Percentiles rank a stretch among this genome's conserved stretches.
Evolutionary conservation across 2,888 invertebrate genomes (phyloP).

Genomic region (Lasioglossum malachurum): DNA sequence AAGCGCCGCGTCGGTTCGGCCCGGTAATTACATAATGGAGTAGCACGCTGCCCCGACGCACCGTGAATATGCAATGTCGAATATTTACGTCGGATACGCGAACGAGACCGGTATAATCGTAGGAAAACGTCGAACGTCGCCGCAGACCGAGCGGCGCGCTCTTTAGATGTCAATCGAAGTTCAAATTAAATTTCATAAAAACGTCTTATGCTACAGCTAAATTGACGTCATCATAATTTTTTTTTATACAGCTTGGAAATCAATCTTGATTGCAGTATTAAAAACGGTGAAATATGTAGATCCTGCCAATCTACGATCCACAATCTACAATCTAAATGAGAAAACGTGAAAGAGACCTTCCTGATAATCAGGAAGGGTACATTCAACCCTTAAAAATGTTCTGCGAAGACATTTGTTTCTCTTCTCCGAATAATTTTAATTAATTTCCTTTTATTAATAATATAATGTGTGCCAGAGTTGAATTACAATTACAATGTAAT

Average conservation of each 20-base stretch:
- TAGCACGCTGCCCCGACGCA: slow-evolving; percentile 27
- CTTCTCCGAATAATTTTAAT: too few species aligned
- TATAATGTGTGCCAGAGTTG: too few species aligned
- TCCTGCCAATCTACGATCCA: too few species aligned
- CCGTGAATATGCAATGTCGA: slow-evolving; percentile 27
- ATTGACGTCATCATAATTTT: neutral
- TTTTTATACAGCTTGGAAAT: neutral
- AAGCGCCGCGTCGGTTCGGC: slow-evolving; percentile 22
- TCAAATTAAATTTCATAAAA: neutral
- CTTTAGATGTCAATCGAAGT: neutral
- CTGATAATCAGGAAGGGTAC: too few species aligned
- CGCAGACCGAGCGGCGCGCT: neutral
- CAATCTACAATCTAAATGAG: too few species aligned
- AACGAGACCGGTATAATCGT: neutral
- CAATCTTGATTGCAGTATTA: neutral
- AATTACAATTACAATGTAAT: too few species aligned
- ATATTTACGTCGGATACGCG: slow-evolving; percentile 33
- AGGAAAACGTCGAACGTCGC: neutral
- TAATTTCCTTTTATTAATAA: too few species aligned
- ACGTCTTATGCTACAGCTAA: neutral
- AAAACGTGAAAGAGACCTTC: too few species aligned
- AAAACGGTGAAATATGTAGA: too few species aligned
- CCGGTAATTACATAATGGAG: slow-evolving; percentile 36
- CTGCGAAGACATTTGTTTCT: too few species aligned
- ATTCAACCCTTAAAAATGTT: too few species aligned